Percentiles rank a stretch among this genome's conserved stretches.
These are phyloP conservation scores for Dromius quadrimaculatus DNA, from an alignment of 2,888 invertebrate species.

Conservation along the genomic window DNA sequence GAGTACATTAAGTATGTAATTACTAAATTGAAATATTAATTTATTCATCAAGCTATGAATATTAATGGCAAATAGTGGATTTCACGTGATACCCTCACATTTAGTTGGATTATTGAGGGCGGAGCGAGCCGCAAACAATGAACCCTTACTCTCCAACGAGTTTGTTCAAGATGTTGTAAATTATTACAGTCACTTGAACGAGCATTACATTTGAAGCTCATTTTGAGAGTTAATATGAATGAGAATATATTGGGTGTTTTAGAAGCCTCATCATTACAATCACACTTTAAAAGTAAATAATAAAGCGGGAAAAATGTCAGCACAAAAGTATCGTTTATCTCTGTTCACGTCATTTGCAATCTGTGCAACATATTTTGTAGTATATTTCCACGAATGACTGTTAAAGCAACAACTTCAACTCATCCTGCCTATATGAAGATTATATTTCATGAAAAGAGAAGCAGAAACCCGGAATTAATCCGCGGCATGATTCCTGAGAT, in stretches of 20 bases:
- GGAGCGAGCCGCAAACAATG: neutral
- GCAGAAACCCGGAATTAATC: constrained; percentile 3
- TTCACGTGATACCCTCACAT: constrained; percentile 9
- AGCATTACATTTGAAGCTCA: too few relatives aligned
- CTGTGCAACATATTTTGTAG: too few relatives aligned
- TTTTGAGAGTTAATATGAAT: too few relatives aligned
- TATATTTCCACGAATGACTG: constrained; percentile 15
- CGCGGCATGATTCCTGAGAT: neutral
- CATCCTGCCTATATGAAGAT: constrained; percentile 30
- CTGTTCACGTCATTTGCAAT: too few relatives aligned
- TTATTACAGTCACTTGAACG: constrained; percentile 6
- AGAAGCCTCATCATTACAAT: too few relatives aligned
- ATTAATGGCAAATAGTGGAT: constrained; percentile 6
- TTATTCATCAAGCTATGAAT: constrained; percentile 19
- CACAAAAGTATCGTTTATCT: constrained; percentile 5
- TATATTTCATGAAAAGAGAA: constrained; percentile 20
- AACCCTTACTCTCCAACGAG: constrained; percentile 16
- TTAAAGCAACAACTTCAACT: constrained; percentile 26
- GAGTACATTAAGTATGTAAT: constrained; percentile 19
- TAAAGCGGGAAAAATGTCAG: too few relatives aligned
- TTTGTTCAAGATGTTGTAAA: neutral
- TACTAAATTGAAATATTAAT: constrained; percentile 27
- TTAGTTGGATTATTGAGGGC: too few relatives aligned
- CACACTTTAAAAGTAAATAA: too few relatives aligned
- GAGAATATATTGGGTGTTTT: too few relatives aligned